phyloP scores from a whole-genome alignment of 2,888 invertebrate species.

The Spatulosminthurus flaviceps region DNA sequence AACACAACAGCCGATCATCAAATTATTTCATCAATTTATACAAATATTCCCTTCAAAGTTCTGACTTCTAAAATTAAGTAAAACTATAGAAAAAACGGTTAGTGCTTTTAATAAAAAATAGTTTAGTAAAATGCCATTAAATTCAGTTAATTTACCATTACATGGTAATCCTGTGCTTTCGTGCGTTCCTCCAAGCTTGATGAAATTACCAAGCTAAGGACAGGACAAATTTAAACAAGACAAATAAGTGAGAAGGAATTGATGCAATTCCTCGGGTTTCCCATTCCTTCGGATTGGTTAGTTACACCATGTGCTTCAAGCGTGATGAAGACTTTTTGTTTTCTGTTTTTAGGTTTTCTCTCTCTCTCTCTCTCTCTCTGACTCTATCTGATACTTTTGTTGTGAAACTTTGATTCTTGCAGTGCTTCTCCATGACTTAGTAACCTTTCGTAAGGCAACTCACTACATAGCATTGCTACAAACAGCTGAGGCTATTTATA shows the following conservation, averaged over 20 bases:
- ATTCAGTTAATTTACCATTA: no score
- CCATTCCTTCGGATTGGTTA: conserved; percentile 2
- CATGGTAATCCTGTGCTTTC: no score
- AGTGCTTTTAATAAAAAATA: no score
- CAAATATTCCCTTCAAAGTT: no score
- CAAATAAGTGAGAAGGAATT: background rate
- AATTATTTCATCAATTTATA: no score
- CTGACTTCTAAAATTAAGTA: no score
- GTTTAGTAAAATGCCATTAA: no score
- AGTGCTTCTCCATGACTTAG: background rate
- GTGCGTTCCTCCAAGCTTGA: background rate
- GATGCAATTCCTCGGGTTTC: background rate
- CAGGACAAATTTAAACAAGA: background rate
- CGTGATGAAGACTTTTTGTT: conserved; percentile 26
- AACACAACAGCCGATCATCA: no score
- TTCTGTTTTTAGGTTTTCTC: conserved; percentile 18
- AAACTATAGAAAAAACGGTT: no score
- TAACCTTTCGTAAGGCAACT: conserved; percentile 1
- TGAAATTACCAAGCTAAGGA: background rate
- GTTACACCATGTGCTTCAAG: conserved; percentile 25
- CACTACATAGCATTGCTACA: background rate
- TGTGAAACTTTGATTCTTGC: conserved; percentile 12
- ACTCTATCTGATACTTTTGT: background rate
- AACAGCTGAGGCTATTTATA: background rate
- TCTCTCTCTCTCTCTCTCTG: no score